These are phyloP conservation scores for Chironomus tepperi DNA, from an alignment of 1,140 invertebrate genomes.

Conservation along the genomic window DNA sequence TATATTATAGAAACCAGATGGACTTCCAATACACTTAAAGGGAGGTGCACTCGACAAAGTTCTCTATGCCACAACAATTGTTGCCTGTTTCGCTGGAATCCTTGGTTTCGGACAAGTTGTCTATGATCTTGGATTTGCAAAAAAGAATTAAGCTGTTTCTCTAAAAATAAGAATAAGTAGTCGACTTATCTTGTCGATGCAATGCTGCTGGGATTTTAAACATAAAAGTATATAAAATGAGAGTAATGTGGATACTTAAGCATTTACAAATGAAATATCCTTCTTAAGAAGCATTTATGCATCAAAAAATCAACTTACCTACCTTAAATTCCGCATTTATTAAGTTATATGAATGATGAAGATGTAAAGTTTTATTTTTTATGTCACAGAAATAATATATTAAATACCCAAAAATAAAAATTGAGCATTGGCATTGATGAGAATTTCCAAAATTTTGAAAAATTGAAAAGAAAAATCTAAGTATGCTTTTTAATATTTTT, in stretches of 20 bases:
- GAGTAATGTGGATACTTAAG: background rate
- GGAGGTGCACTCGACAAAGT: slow-evolving; percentile 47
- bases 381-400: background rate
- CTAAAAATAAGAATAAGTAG: background rate
- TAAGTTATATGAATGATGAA: background rate
- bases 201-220: slow-evolving; percentile 4
- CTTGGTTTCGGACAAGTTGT: slow-evolving; percentile 33
- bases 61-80: slow-evolving; percentile 43
- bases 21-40: slow-evolving; percentile 51
- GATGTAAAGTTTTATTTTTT: slow-evolving; percentile 1
- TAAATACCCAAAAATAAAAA: background rate
- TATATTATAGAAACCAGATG: slow-evolving; percentile 44
- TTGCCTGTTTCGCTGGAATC: slow-evolving; percentile 39
- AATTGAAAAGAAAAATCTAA: background rate
- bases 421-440: background rate
- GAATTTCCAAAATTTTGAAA: background rate
- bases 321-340: too few species aligned
- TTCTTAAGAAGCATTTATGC: background rate
- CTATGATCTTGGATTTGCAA: slow-evolving; percentile 40
- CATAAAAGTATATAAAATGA: background rate
- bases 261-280: background rate
- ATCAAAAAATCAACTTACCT: background rate
- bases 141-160: slow-evolving; percentile 26
- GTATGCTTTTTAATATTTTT: too few species aligned
- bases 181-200: slow-evolving; percentile 2